Conservation (phyloP, 2,888 invertebrate species). For the Hypselothyrea guttata region DNA sequence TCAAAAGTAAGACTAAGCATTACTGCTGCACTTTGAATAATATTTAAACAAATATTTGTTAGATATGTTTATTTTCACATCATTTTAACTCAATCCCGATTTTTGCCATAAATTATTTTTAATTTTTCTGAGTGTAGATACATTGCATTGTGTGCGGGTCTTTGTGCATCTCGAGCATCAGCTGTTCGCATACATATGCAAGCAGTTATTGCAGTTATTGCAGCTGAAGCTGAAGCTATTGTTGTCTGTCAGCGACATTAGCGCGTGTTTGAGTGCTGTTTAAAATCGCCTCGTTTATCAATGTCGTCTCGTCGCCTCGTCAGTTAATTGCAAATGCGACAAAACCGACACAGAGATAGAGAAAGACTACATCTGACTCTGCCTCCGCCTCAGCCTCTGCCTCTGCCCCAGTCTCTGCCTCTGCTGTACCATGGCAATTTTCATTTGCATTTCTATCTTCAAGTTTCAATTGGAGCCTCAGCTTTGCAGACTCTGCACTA, state of each 20-base stretch:
- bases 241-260: constrained; percentile 45
- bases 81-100: too few relatives aligned
- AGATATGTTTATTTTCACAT: too few relatives aligned
- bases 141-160: too few relatives aligned
- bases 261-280: constrained; percentile 66
- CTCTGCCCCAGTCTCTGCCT: too few relatives aligned
- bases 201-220: not conserved
- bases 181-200: constrained; percentile 18
- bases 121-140: too few relatives aligned
- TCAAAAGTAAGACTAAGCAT: too few relatives aligned
- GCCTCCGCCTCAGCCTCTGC: constrained; percentile 1
- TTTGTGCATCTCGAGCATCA: constrained; percentile 46
- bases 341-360: not conserved
- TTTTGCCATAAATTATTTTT: too few relatives aligned
- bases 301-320: constrained; percentile 58
- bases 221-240: constrained; percentile 7
- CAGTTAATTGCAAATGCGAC: constrained; percentile 45
- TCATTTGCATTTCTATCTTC: constrained; percentile 24
- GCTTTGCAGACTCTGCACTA: too few relatives aligned
- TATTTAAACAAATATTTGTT: too few relatives aligned
- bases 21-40: too few relatives aligned
- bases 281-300: constrained; percentile 73
- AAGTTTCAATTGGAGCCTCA: constrained; percentile 12
- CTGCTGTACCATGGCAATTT: constrained; percentile 20
- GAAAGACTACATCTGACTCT: constrained; percentile 12